Conservation (phyloP, 2,797 vertebrate genomes). For the Sparus aurata region DNA sequence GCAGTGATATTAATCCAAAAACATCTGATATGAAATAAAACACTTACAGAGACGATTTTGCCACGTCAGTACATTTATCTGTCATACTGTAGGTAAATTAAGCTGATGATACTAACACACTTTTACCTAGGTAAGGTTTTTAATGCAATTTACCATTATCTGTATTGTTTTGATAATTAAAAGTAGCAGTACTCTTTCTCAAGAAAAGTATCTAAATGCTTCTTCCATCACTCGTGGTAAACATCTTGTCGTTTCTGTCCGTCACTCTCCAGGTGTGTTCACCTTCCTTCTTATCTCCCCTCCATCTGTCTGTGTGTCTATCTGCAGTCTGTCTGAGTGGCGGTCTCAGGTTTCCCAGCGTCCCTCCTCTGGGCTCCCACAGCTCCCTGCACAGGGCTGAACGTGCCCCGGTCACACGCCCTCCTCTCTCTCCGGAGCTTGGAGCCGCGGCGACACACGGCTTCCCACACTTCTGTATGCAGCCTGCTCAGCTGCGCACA, state of each 20-base stretch:
- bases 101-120: no score
- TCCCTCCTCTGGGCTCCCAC: slow-evolving; percentile 54
- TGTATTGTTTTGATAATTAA: no score
- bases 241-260: neutral
- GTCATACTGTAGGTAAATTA: no score
- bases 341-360: slow-evolving; percentile 50
- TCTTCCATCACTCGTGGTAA: neutral
- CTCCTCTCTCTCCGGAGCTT: slow-evolving; percentile 72
- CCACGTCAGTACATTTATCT: no score
- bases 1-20: no score
- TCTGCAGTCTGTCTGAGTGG: slow-evolving; percentile 32
- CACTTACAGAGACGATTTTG: no score
- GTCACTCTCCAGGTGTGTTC: slow-evolving; percentile 41
- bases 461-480: slow-evolving; percentile 87
- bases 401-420: slow-evolving; percentile 75
- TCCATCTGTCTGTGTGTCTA: slow-evolving; percentile 65
- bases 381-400: slow-evolving; percentile 59
- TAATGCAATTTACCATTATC: no score
- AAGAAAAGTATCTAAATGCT: no score
- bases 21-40: no score
- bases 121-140: no score
- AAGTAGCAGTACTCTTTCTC: no score
- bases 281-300: slow-evolving; percentile 35
- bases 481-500: slow-evolving; percentile 70
- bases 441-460: slow-evolving; percentile 80